Evolutionary conservation across 2,797 vertebrate species (phyloP), one percentile per base, ranked within the genome.

Genomic region (Novumbra hubbsi): DNA sequence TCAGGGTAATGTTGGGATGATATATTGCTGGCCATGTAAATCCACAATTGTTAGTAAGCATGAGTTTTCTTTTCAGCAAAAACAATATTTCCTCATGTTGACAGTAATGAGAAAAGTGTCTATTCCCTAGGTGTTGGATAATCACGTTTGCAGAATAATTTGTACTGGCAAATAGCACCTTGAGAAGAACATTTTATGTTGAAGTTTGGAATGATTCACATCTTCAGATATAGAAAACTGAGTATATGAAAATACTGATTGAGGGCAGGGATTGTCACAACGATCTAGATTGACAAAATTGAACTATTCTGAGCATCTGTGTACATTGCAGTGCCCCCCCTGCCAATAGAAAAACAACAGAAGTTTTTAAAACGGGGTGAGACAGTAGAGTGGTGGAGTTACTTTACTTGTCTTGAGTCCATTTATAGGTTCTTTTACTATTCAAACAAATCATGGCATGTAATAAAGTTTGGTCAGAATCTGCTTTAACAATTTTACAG

Each of bases 181-280:
- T 73, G 48, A 55, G 64, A 68, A 34, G 45, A 76, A 74, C 76
- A 77, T 83, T 67, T 73, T 63, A 48, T 78, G 73, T 68, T 78
- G 34, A 21, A 14, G 67, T 68, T 67, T 52, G 73, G 30, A 50
- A 79, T 72, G 41, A 72, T 75, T 24, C 16, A 67, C 55, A 52
- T 32, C 63, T 73, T 50, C 48, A 50, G 71, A 78, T 48, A 34
- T 78, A n/a, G 70, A 77, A 68, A 48, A 67, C 30, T 2, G 41
- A 21, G 32, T 68, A 21, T 68, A 50, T 48, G 52, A 57, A 28
- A 17, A 70, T 70, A 75, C 72, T 64, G 16, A 17, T 16, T 28
- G 15, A 30, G 7, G 2, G 11, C 15, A 17, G 28, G 28, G 28
- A 38, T 60, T 34, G 28, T 27, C 12, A 27, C 62, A 6, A 5